phyloP scores from a whole-genome alignment of 2,888 invertebrate species.

The Acanthococcus lagerstroemiae region DNA sequence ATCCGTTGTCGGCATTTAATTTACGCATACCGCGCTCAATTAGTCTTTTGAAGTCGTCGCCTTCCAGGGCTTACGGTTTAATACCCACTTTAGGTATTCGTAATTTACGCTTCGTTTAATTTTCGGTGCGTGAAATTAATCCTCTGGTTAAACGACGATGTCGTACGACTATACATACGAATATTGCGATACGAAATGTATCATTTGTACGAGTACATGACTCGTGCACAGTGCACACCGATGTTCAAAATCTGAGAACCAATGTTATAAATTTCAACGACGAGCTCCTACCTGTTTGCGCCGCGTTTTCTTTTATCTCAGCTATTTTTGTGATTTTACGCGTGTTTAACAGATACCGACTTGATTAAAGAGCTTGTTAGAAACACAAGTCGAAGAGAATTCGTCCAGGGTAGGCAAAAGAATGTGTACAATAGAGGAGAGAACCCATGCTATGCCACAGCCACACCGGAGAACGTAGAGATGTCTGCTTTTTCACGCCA shows the following conservation, averaged over 20 bases:
- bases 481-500: too few species aligned
- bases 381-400: too few species aligned
- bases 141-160: not conserved
- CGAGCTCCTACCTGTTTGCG: slow-evolving; percentile 16
- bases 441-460: too few species aligned
- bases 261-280: not conserved
- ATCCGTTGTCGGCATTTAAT: too few species aligned
- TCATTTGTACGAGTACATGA: not conserved
- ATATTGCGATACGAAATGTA: too few species aligned
- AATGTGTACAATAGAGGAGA: too few species aligned
- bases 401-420: too few species aligned
- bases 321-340: slow-evolving; percentile 16
- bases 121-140: not conserved
- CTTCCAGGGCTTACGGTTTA: too few species aligned
- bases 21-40: too few species aligned
- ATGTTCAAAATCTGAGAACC: not conserved
- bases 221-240: not conserved
- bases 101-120: not conserved
- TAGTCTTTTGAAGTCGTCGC: too few species aligned
- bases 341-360: slow-evolving; percentile 17
- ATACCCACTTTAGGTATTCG: not conserved
- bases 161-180: too few species aligned
- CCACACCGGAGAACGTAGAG: too few species aligned
- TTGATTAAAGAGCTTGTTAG: slow-evolving; percentile 15
- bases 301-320: slow-evolving; percentile 7